phyloP scores from a whole-genome alignment of 2,888 invertebrate genomes.

The Danaus chrysippus region DNA sequence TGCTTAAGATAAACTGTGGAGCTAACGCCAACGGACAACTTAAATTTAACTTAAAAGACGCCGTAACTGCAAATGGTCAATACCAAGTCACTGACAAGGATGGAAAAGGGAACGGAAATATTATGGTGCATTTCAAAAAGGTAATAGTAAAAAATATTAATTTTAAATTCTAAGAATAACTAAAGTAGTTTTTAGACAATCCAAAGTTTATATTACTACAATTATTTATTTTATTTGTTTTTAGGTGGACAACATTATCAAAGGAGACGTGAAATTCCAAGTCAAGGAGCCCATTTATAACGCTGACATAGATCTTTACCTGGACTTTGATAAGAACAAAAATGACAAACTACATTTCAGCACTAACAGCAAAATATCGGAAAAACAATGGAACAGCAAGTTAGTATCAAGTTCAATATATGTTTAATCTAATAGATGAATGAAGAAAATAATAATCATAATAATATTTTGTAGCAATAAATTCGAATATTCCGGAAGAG shows the following conservation, averaged over 20 bases:
- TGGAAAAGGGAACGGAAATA: slow-evolving; percentile 81
- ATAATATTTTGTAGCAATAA: slow-evolving; percentile 58
- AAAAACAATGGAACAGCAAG: slow-evolving; percentile 80
- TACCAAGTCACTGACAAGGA: slow-evolving; percentile 79
- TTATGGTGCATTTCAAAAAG: slow-evolving; percentile 80
- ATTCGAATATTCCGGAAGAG: slow-evolving; percentile 61
- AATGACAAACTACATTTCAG: slow-evolving; percentile 82
- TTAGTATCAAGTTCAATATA: slow-evolving; percentile 48
- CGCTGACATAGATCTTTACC: slow-evolving; percentile 80
- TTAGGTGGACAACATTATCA: slow-evolving; percentile 79
- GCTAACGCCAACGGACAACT: slow-evolving; percentile 69
- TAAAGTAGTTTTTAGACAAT: not conserved
- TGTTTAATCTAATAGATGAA: not conserved
- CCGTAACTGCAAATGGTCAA: slow-evolving; percentile 81
- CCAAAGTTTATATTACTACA: not conserved
- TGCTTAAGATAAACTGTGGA: slow-evolving; percentile 68
- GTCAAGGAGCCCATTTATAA: slow-evolving; percentile 80
- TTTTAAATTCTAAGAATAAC: not conserved
- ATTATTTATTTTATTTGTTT: not conserved
- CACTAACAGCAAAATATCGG: slow-evolving; percentile 79
- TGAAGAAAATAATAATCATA: not conserved
- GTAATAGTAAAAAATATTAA: slow-evolving; percentile 37
- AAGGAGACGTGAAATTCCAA: slow-evolving; percentile 80
- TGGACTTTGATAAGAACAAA: slow-evolving; percentile 85
- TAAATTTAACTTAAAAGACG: slow-evolving; percentile 80